Base-by-base conservation (phyloP, 2,888 invertebrate genomes). In the Standfussiana lucernea region DNA sequence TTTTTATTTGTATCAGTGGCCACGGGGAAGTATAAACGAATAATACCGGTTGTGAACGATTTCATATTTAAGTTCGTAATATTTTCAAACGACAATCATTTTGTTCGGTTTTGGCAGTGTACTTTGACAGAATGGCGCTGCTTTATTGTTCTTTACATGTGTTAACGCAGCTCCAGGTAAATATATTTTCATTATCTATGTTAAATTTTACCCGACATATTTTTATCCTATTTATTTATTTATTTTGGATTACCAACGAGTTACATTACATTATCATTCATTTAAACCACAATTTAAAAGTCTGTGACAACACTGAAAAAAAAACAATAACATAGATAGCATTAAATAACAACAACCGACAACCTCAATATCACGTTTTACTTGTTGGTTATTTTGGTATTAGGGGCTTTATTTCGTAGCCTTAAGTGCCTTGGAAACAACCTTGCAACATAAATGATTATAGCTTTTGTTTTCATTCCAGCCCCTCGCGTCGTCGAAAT, bases 101-200 rank as follows among this genome's bases (percentile, higher is more conserved):
- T 53, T 42, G 53, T 72, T 32, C 42, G 11, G 21, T n/a, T 28
- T 66, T 35, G 10, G 69, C n/a, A 64, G 69, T 69, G 45, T 28
- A 37, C 73, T 65, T 45, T 50, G 40, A 8, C 72, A 81, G 37
- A 47, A 81, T 81, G 81, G 45, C 61, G n/a, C 42, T 15, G 64
- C 50, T 47, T 40, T 76, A 13, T 15, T 80, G 1, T 47, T 72
- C 15, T 32, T 66, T 28, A 18, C 8, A 47, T 81, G 65, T 53
- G 35, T 66, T 21, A 53, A 66, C 37, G 50, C 69, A 40, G 53
- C 53, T 45, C 82, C 82, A 81, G 81, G 81, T 81, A 69, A 64
- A 7, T 6, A 40, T 64, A 18, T 67, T 68, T 21, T 10, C 24
- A 18, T 2, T 37, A 28, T 28, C 2, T 37, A 50, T 28, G 28